Percentiles rank a stretch among this genome's conserved stretches.
Conservation (phyloP, 2,888 invertebrate genomes). For the Eremobia ochroleuca region DNA sequence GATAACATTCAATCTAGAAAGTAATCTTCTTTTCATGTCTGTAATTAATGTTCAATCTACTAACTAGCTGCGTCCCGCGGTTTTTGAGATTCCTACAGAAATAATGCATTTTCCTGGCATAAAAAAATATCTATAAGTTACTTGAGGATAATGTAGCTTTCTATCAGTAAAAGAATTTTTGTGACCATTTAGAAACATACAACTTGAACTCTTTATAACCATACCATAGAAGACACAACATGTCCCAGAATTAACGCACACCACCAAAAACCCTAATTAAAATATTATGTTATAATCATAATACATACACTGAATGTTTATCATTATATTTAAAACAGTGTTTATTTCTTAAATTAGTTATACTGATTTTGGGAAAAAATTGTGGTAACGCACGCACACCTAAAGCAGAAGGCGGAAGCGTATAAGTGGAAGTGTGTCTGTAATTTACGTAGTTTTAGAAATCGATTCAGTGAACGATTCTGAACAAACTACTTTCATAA, state of each 20-base stretch:
- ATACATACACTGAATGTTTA: background rate
- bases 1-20: constrained; percentile 19
- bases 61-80: background rate
- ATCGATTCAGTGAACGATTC: background rate
- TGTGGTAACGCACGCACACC: too few relatives aligned
- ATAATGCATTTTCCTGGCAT: background rate
- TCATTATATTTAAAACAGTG: background rate
- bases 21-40: background rate
- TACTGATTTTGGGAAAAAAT: background rate
- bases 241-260: background rate
- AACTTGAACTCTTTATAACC: background rate
- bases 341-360: background rate
- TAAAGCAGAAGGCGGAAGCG: background rate
- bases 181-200: background rate
- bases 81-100: background rate
- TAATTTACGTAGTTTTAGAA: background rate
- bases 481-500: background rate
- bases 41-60: too few relatives aligned
- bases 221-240: background rate
- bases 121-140: background rate
- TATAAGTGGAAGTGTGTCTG: background rate
- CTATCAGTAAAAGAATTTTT: background rate
- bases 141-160: background rate
- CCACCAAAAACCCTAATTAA: background rate
- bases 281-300: background rate